Percentiles rank a stretch among this genome's conserved stretches.
phyloP scores from a whole-genome alignment of 2,888 invertebrate genomes.

The Melanostoma scalare region DNA sequence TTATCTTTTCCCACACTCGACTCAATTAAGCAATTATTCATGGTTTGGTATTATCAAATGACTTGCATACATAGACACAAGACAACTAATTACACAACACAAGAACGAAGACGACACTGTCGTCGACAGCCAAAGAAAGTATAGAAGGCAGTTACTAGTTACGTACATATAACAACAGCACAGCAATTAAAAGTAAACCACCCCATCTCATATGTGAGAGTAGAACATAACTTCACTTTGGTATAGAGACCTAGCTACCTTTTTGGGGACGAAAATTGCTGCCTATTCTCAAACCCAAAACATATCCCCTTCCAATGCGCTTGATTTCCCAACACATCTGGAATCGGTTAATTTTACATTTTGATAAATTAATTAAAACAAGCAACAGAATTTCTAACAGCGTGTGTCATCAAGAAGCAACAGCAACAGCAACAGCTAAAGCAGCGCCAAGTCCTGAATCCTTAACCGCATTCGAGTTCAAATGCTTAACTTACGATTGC shows the following conservation, averaged over 20 bases:
- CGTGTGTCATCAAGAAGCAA: slow-evolving; percentile 46
- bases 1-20: slow-evolving; percentile 21
- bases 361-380: slow-evolving; percentile 72
- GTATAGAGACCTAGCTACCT: no score
- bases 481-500: slow-evolving; percentile 54
- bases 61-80: slow-evolving; percentile 38
- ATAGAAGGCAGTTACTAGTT: no score
- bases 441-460: slow-evolving; percentile 46
- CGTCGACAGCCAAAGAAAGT: no score
- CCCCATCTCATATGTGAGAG: neutral
- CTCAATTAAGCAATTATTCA: slow-evolving; percentile 54
- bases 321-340: slow-evolving; percentile 45
- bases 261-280: neutral
- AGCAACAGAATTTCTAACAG: slow-evolving; percentile 54
- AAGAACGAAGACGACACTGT: neutral
- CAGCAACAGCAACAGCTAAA: slow-evolving; percentile 35
- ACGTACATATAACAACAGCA: slow-evolving; percentile 7
- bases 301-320: slow-evolving; percentile 6
- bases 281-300: neutral
- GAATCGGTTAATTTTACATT: slow-evolving; percentile 67
- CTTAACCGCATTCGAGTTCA: slow-evolving; percentile 57
- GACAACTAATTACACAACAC: slow-evolving; percentile 48
- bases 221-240: no score
- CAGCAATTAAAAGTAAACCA: slow-evolving; percentile 11
- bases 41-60: slow-evolving; percentile 52